Conservation (phyloP, 2,113 vertebrate species). For the Amphiprion percula region DNA sequence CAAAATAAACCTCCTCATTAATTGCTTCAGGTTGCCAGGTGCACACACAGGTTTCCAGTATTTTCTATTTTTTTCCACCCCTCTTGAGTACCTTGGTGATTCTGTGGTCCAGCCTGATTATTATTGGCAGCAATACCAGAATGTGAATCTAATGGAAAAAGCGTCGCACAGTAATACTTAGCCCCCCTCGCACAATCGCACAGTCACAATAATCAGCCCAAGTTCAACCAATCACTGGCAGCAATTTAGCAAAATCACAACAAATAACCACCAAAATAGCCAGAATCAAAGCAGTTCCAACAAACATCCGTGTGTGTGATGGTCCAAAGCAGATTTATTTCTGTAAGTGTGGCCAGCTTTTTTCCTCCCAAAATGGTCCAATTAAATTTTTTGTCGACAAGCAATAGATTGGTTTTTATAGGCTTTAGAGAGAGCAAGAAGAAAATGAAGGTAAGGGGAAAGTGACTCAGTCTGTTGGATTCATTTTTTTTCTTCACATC, state of each 20-base stretch:
- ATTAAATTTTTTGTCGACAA: background rate
- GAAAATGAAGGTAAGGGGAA: constrained; percentile 4
- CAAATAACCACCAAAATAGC: background rate
- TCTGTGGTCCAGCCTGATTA: background rate
- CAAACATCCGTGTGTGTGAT: background rate
- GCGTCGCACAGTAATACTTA: constrained; percentile 5
- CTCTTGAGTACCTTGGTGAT: background rate
- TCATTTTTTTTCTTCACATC: background rate
- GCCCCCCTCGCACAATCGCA: background rate
- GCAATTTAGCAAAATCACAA: constrained; percentile 9
- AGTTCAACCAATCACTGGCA: constrained; percentile 22
- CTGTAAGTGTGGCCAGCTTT: background rate
- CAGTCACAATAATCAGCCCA: background rate
- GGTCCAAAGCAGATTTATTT: background rate
- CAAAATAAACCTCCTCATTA: constrained; percentile 44
- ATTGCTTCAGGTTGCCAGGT: constrained; percentile 22
- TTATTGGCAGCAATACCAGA: constrained; percentile 12
- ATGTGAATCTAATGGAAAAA: constrained; percentile 25
- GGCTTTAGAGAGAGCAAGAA: background rate
- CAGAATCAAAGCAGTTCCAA: background rate
- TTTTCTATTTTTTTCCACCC: constrained; percentile 2
- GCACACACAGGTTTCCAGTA: constrained; percentile 7
- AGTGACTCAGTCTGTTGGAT: background rate
- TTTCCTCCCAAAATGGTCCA: background rate
- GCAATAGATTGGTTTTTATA: background rate